phyloP scores from a whole-genome alignment of 2,888 invertebrate species.

The Craniophora ligustri region DNA sequence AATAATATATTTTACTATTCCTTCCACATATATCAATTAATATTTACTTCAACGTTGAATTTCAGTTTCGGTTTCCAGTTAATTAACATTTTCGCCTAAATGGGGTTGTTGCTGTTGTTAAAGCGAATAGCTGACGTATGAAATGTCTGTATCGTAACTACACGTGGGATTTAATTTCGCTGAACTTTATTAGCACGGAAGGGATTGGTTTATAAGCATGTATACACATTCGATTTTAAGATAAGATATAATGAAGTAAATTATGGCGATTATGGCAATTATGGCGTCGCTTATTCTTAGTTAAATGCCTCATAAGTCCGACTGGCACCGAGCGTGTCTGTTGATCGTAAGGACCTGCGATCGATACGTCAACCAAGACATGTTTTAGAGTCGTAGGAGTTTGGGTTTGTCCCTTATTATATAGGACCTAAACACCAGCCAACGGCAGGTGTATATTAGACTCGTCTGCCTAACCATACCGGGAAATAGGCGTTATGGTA shows the following conservation, averaged over 20 bases:
- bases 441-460: no score
- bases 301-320: no score
- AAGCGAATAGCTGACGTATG: neutral
- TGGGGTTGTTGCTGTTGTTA: neutral
- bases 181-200: neutral
- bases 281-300: constrained; percentile 47
- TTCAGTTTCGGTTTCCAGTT: neutral
- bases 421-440: no score
- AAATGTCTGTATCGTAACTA: neutral
- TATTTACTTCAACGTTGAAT: neutral
- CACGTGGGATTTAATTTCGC: neutral
- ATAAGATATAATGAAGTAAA: constrained; percentile 39
- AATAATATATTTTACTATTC: no score
- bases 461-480: no score
- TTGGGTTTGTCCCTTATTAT: no score
- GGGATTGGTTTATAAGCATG: constrained; percentile 4
- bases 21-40: neutral
- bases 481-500: no score
- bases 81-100: neutral
- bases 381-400: no score
- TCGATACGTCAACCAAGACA: no score
- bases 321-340: no score
- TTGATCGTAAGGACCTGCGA: no score
- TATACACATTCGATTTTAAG: constrained; percentile 10
- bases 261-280: no score